A percentile compares a stretch with the other conserved stretches of the same genome.
These are phyloP conservation scores for Orthosia cruda DNA, from an alignment of 2,888 invertebrate species.

Conservation along the genomic window DNA sequence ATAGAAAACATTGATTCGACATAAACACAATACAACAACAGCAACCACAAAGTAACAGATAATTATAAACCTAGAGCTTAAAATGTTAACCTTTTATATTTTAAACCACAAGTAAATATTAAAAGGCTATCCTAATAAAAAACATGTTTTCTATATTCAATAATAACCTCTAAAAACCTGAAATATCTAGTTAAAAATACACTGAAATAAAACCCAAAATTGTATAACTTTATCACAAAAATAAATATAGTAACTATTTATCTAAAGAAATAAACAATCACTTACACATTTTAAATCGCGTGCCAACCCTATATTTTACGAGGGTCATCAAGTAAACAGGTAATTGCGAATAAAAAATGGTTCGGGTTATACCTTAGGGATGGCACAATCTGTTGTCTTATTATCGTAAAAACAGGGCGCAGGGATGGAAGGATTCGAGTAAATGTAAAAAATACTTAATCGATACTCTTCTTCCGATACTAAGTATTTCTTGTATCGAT, in stretches of 20 bases:
- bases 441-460: too few species aligned
- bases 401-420: slow-evolving; percentile 68
- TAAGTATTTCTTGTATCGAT: too few species aligned
- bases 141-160: slow-evolving; percentile 4
- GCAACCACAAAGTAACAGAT: too few species aligned
- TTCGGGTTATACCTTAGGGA: slow-evolving; percentile 63
- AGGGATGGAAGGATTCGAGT: too few species aligned
- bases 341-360: slow-evolving; percentile 70
- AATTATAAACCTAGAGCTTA: too few species aligned
- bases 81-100: neutral
- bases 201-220: slow-evolving; percentile 22
- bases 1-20: too few species aligned
- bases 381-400: slow-evolving; percentile 68
- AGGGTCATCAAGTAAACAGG: slow-evolving; percentile 67
- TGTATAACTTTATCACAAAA: slow-evolving; percentile 12
- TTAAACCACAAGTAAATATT: neutral
- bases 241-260: slow-evolving; percentile 45
- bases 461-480: too few species aligned
- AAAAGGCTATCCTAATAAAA: slow-evolving; percentile 21
- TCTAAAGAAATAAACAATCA: slow-evolving; percentile 48
- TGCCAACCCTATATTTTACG: slow-evolving; percentile 62
- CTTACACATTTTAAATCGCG: slow-evolving; percentile 55
- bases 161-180: slow-evolving; percentile 10
- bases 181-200: slow-evolving; percentile 8
- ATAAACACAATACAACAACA: too few species aligned